Evolutionary conservation across 2,797 vertebrate genomes (phyloP).

Genomic region (Clarias platycephalus): DNA sequence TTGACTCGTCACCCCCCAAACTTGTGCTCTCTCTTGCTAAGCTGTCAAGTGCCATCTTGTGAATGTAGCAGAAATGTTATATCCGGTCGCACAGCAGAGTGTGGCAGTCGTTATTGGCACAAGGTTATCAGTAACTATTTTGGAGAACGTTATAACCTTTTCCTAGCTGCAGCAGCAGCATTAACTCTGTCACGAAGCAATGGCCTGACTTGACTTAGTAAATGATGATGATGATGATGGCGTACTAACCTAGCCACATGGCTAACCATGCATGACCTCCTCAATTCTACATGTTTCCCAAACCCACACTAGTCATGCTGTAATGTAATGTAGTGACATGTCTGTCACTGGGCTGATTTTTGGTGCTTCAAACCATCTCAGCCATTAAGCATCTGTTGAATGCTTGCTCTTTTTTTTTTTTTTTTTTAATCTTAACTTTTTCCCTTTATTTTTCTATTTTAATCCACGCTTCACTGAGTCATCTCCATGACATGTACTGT

Average conservation of each 20-base stretch:
- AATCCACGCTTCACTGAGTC: background rate
- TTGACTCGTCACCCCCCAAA: background rate
- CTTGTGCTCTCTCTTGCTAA: background rate
- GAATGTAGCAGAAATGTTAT: background rate
- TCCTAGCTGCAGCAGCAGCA: background rate
- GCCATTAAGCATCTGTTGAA: background rate
- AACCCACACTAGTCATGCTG: background rate
- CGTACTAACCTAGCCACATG: conserved; percentile 11
- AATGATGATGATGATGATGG: background rate
- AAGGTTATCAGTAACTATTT: background rate
- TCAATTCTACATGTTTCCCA: background rate
- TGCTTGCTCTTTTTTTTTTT: background rate
- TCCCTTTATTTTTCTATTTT: background rate
- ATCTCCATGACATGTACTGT: background rate
- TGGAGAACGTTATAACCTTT: background rate
- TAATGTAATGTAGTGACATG: too few species aligned
- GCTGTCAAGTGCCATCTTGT: conserved; percentile 20
- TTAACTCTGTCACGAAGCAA: conserved; percentile 19
- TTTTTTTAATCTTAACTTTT: background rate
- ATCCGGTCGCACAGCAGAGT: background rate
- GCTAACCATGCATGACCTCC: background rate
- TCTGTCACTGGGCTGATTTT: background rate
- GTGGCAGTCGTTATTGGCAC: background rate
- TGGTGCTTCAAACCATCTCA: too few species aligned
- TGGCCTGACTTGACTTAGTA: conserved; percentile 14